These are phyloP conservation scores for Probosciger aterrimus DNA, from an alignment of 2,113 vertebrate genomes.

Conservation along the genomic window DNA sequence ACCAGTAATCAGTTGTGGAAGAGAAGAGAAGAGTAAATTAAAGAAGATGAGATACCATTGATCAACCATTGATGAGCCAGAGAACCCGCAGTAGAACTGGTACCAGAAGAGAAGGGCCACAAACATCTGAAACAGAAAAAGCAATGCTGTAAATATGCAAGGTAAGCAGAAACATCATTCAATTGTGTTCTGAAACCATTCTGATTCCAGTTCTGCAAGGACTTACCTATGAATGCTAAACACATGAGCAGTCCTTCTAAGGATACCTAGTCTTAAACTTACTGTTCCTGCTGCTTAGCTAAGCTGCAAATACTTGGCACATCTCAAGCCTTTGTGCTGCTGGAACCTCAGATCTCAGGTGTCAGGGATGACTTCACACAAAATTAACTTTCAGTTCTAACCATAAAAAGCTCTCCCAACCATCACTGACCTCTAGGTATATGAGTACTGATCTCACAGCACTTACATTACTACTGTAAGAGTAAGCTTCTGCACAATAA, in stretches of 20 bases:
- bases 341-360: not conserved
- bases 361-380: not conserved
- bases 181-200: not conserved
- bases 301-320: not conserved
- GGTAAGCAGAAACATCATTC: not conserved
- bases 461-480: not conserved
- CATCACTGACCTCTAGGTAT: not conserved
- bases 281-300: not conserved
- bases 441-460: not conserved
- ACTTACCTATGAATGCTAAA: not conserved
- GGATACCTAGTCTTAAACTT: not conserved
- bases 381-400: not conserved
- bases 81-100: conserved; percentile 98
- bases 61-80: conserved; percentile 93
- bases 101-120: conserved; percentile 98
- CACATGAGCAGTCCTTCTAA: not conserved
- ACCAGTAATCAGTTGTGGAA: conserved; percentile 94
- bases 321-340: not conserved
- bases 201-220: not conserved
- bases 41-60: conserved; percentile 99
- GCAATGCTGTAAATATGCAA: not conserved
- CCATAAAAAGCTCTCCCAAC: not conserved
- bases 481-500: not conserved
- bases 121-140: conserved; percentile 85
- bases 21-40: conserved; percentile 96